Base-by-base conservation (phyloP, 2,888 invertebrate genomes). In the Colletes collaris region DNA sequence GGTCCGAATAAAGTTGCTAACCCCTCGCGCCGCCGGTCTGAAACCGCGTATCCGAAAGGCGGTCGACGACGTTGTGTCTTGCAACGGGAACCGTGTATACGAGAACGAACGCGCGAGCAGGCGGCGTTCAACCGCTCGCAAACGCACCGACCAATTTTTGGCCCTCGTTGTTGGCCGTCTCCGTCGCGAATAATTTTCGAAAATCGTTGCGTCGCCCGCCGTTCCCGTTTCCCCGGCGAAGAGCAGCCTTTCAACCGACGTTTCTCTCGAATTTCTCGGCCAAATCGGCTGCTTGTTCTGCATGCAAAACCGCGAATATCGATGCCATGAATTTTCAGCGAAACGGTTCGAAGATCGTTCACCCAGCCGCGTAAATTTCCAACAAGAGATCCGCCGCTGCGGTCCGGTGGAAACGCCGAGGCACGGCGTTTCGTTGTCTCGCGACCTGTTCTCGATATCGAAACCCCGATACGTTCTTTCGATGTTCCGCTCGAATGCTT, bases 1-100 rank as follows among this genome's bases (percentile, higher is more conserved):
- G 89, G 85, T 78, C 85, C 86, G 87, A 90, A 89, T 89, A 91
- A 91, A 87, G 89, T 86, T 81, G 81, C 81, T 82, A 76, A 77
- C 81, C 79, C 66, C 59, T 59, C 52, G 59, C 55, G 35, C 64
- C 56, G 55, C 46, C 58, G 74, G 64, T 56, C 44, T 8, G 62
- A 67, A 66, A 76, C 62, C 76, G 66, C 73, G 77, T 73, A 63
- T 78, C 65, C 70, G 77, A 80, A 86, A 75, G 76, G 74, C n/a
- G 55, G 66, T 8, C 55, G 55, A 19, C 58, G 56, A 56, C 77
- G 69, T 76, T 83, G 70, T 76, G 79, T 82, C 73, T 81, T 53
- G 59, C 71, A 69, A 10, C 79, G 66, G 64, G 19, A 56, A 70
- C 75, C 81, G 76, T 83, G 86, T 86, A 86, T 84, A 84, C 87